A percentile compares a stretch with the other conserved stretches of the same genome.
Conservation (phyloP, 2,888 invertebrate genomes). For the Ophraella communa region DNA sequence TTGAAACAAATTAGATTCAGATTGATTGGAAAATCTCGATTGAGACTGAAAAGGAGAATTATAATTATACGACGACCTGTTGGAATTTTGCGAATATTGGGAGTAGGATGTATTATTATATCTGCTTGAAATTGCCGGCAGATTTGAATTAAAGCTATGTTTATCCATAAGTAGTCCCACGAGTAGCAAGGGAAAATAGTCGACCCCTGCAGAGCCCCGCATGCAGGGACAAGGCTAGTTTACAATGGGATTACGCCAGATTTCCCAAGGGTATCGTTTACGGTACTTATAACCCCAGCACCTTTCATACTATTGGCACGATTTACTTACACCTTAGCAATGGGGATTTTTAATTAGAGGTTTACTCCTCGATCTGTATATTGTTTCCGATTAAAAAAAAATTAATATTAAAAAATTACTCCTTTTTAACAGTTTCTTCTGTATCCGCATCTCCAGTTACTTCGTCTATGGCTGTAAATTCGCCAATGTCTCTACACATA, state of each 20-base stretch:
- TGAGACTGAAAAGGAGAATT: constrained; percentile 6
- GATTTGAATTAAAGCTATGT: constrained; percentile 10
- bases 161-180: constrained; percentile 24
- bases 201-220: constrained; percentile 33
- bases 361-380: constrained; percentile 26
- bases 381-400: too few species aligned
- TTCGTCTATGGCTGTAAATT: constrained; percentile 10
- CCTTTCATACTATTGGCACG: constrained; percentile 30
- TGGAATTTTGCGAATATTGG: constrained; percentile 4
- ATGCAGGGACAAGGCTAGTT: constrained; percentile 24
- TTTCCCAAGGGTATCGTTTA: constrained; percentile 31
- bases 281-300: constrained; percentile 29
- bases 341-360: constrained; percentile 32
- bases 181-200: constrained; percentile 34
- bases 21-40: neutral
- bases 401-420: neutral
- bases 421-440: neutral
- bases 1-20: neutral
- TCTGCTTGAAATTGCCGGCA: neutral
- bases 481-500: constrained; percentile 2
- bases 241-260: constrained; percentile 29
- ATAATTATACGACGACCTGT: neutral
- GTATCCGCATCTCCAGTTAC: neutral
- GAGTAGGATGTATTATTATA: constrained; percentile 5
- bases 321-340: constrained; percentile 29